phyloP scores from a whole-genome alignment of 1,140 invertebrate species.

The Pseudomyrmex gracilis region DNA sequence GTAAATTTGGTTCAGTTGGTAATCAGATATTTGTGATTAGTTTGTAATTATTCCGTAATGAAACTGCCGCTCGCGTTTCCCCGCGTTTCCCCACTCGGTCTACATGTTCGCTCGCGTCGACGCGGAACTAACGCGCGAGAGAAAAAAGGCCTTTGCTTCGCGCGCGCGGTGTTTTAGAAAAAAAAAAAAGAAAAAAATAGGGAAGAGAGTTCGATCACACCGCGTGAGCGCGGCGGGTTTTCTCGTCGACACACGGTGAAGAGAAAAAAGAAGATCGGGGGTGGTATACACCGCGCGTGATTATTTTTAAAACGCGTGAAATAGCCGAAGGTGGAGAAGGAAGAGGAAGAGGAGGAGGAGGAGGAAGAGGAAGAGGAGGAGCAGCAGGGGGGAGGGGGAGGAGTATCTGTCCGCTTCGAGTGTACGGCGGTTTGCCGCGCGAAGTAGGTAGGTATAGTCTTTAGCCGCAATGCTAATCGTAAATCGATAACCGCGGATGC shows the following conservation, averaged over 20 bases:
- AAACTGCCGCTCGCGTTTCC: slow-evolving; percentile 35
- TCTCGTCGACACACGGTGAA: neutral
- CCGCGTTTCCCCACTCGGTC: neutral
- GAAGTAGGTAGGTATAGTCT: neutral
- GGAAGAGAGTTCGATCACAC: slow-evolving; percentile 50
- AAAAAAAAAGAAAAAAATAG: neutral
- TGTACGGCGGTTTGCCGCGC: neutral
- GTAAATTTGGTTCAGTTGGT: slow-evolving; percentile 37
- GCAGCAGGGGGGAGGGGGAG: neutral
- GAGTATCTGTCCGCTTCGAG: neutral
- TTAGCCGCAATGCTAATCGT: slow-evolving; percentile 61
- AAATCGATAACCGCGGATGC: slow-evolving; percentile 66
- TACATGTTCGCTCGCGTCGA: neutral
- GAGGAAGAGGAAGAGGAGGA: neutral
- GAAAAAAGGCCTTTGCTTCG: neutral
- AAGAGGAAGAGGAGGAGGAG: neutral
- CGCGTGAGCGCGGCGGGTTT: neutral
- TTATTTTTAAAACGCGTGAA: slow-evolving; percentile 58
- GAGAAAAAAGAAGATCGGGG: neutral
- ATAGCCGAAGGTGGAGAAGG: neutral
- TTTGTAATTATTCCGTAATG: slow-evolving; percentile 60
- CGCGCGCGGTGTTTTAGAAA: neutral
- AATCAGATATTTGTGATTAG: slow-evolving; percentile 61
- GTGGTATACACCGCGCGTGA: slow-evolving; percentile 19
- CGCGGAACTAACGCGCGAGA: slow-evolving; percentile 14